Evolutionary conservation across 2,797 vertebrate genomes (phyloP).

Genomic region (Odontamblyopus rebecca): DNA sequence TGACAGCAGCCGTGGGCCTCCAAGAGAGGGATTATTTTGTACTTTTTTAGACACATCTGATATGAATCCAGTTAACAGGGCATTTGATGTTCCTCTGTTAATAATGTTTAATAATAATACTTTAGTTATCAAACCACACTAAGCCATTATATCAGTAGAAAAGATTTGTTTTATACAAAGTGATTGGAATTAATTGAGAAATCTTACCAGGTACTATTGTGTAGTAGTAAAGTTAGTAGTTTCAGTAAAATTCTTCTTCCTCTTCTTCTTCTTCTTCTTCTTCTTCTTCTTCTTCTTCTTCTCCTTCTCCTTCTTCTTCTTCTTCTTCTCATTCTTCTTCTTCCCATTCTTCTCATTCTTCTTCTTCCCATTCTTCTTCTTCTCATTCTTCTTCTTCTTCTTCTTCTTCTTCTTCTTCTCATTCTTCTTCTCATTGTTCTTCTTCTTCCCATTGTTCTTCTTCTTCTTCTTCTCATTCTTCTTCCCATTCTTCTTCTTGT

Average conservation of each 20-base stretch:
- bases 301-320: too few relatives aligned
- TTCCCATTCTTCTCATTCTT: background rate
- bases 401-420: background rate
- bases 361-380: background rate
- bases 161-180: background rate
- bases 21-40: conserved; percentile 10
- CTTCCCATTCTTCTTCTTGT: too few relatives aligned
- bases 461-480: background rate
- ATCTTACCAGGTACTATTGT: background rate
- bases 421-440: background rate
- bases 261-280: background rate
- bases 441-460: too few relatives aligned
- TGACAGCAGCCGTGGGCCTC: conserved; percentile 11
- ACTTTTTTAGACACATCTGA: conserved; percentile 5
- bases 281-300: background rate
- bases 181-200: background rate
- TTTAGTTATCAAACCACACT: background rate
- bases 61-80: background rate
- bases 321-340: background rate
- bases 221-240: too few relatives aligned
- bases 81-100: background rate
- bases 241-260: background rate
- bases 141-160: too few relatives aligned
- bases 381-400: background rate
- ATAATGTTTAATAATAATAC: background rate